These are phyloP conservation scores for Montipora efflorescens DNA, from an alignment of 64 coral and sea anemone genomes.

Conservation along the genomic window DNA sequence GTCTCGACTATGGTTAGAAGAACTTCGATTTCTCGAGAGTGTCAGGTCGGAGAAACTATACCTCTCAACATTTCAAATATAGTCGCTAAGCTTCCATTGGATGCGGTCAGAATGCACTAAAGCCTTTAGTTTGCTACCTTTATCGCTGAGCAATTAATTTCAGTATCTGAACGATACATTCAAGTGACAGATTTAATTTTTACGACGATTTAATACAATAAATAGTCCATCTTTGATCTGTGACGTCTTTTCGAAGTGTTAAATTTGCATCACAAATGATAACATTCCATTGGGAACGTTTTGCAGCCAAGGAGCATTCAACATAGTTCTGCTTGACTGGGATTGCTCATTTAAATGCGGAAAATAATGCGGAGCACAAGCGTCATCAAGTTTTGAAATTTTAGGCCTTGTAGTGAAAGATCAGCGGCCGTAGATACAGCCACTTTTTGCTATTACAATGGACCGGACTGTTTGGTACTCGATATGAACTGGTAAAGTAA, in stretches of 20 bases:
- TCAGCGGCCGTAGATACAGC: not conserved
- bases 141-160: not conserved
- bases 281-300: slow-evolving; percentile 35
- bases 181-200: not conserved
- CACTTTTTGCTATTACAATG: not conserved
- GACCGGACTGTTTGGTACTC: not conserved
- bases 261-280: slow-evolving; percentile 37
- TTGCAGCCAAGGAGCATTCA: slow-evolving; percentile 6
- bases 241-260: not conserved
- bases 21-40: too few species aligned
- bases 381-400: not conserved
- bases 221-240: not conserved
- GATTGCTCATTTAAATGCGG: slow-evolving; percentile 56
- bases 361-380: slow-evolving; percentile 16
- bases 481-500: not conserved
- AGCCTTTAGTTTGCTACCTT: not conserved
- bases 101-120: too few species aligned
- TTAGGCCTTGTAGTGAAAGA: not conserved
- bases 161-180: not conserved
- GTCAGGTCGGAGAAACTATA: too few species aligned
- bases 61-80: too few species aligned
- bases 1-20: too few species aligned
- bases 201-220: not conserved
- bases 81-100: too few species aligned
- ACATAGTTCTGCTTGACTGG: slow-evolving; percentile 18